Conservation (phyloP, 2,113 vertebrate species). For the Gobio gobio region DNA sequence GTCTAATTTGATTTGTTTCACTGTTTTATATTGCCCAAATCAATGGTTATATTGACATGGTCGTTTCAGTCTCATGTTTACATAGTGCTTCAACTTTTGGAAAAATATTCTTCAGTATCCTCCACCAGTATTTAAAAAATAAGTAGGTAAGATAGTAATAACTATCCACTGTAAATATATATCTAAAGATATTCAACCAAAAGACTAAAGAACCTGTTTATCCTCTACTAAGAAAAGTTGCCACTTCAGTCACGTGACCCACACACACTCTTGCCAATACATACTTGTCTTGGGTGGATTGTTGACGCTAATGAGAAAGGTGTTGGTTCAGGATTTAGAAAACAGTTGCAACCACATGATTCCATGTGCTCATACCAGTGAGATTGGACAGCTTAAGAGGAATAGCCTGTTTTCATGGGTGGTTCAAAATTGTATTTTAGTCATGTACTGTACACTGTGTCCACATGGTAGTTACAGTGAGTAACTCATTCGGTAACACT, state of each 20-base stretch:
- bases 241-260: slow-evolving; percentile 7
- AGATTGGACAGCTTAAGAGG: background rate
- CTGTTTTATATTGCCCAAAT: background rate
- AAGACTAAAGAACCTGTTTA: background rate
- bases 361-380: background rate
- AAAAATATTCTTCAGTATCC: background rate
- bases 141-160: no score
- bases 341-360: background rate
- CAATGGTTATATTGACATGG: background rate
- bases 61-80: background rate
- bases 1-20: background rate
- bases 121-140: background rate
- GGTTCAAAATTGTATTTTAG: slow-evolving; percentile 5
- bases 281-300: slow-evolving; percentile 20
- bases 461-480: background rate
- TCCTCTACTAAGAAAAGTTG: background rate
- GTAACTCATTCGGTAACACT: background rate
- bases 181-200: background rate
- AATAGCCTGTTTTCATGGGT: slow-evolving; percentile 27
- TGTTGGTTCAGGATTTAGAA: slow-evolving; percentile 27
- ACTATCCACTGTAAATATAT: background rate
- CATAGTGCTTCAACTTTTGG: background rate
- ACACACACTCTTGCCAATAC: background rate
- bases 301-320: slow-evolving; percentile 1
- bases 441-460: slow-evolving; percentile 9